Evolutionary conservation across 2,113 vertebrate species (phyloP).

Genomic region (Nymphicus hollandicus): DNA sequence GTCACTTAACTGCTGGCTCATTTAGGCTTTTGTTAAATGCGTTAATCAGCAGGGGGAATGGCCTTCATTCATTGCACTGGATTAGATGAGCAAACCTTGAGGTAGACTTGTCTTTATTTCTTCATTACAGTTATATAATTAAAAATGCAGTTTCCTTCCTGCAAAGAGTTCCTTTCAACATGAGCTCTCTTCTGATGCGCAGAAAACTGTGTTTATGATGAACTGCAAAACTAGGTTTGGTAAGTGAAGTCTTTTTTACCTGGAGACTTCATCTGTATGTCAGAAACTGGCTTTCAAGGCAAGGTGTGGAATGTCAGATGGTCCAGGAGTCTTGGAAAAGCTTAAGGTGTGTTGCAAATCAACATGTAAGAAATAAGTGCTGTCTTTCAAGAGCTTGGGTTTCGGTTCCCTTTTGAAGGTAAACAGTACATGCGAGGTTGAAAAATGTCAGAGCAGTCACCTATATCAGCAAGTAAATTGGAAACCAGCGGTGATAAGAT

Average conservation of each 20-base stretch:
- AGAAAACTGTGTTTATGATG: not conserved
- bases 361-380: constrained; percentile 19
- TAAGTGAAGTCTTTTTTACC: not conserved
- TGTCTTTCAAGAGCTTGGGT: constrained; percentile 49
- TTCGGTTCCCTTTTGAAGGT: constrained; percentile 59
- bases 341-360: not conserved
- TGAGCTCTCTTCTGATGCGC: not conserved
- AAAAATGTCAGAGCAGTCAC: constrained; percentile 57
- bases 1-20: constrained; percentile 23
- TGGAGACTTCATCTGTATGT: not conserved
- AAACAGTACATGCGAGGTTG: not conserved
- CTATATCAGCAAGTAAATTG: not conserved
- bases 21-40: constrained; percentile 34
- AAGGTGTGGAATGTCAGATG: not conserved
- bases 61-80: not conserved
- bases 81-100: constrained; percentile 3
- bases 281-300: not conserved
- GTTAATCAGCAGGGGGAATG: not conserved
- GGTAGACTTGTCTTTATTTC: constrained; percentile 22
- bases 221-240: not conserved
- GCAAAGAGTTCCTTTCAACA: not conserved
- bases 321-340: not conserved
- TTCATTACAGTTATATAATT: constrained; percentile 1
- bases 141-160: constrained; percentile 8
- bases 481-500: constrained; percentile 11